Evolutionary conservation across 2,888 invertebrate genomes (phyloP), one percentile per base, ranked within the genome.

Genomic region (Limnephilus rhombicus): DNA sequence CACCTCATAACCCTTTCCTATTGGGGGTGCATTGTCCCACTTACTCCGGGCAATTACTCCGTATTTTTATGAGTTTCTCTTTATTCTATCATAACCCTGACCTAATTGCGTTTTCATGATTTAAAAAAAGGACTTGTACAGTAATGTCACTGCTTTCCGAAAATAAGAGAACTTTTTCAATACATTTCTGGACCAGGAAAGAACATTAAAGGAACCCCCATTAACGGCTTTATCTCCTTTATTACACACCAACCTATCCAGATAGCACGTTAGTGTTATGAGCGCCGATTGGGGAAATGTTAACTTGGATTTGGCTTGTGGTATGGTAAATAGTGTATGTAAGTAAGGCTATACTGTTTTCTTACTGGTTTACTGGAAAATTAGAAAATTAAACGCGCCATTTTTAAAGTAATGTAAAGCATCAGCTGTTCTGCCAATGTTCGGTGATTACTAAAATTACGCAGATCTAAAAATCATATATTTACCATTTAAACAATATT

Each of bases 141-240:
- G 45, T 45, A 49, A 45, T 86, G 29, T 45, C 41, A n/a, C 86
- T 11, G 49, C 45, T 37, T 83, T 11, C 12, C 41, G 86, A 86
- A 86, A 41, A 45, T 86, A 45, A 45, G 41, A 24, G 18, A 86
- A 86, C 83, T 83, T 83, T 83, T 83, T 24, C 68, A 68, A 68
- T n/a, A 1, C n/a, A 68, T n/a, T 68, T 68, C 24, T 68, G 68
- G 68, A 68, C 68, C 24, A 68, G 24, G 24, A 24, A 68, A n/a
- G 24, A 24, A 68, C 68, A 7, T 68, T 68, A 68, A 68, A n/a
- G 68, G n/a, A 68, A n/a, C 68, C 9, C 24, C 68, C 9, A 68
- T 68, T 9, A 68, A 24, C 9, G 68, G 68, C 68, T 68, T 7
- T 68, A n/a, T 68, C 68, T 24, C 68, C 68, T 68, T 68, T 24